A percentile compares a stretch with the other conserved stretches of the same genome.
These are phyloP conservation scores for Eumeta japonica DNA, from an alignment of 1,140 invertebrate species.

Conservation along the genomic window DNA sequence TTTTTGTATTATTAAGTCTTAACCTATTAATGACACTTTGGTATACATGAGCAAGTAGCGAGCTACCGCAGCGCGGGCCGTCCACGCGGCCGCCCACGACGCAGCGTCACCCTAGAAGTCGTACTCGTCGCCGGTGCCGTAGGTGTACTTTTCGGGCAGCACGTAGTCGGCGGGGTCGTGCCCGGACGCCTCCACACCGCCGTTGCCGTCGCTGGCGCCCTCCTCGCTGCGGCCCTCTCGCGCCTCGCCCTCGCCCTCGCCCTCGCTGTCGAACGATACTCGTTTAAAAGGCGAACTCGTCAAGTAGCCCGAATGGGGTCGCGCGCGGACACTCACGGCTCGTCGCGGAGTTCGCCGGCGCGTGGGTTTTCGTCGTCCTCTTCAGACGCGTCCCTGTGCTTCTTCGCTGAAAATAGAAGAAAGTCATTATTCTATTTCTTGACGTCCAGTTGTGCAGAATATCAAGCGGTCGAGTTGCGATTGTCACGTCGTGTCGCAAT, in stretches of 20 bases:
- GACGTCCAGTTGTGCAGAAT: no score
- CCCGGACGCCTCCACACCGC: slow-evolving; percentile 39
- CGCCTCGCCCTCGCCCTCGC: slow-evolving; percentile 3
- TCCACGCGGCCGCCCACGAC: no score
- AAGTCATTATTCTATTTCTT: no score
- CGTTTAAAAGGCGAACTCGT: slow-evolving; percentile 26
- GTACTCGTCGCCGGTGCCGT: slow-evolving; percentile 43
- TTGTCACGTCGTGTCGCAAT: no score
- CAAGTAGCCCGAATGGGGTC: not conserved
- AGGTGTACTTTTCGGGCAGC: slow-evolving; percentile 45
- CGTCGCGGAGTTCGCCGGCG: slow-evolving; percentile 3
- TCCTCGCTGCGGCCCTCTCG: slow-evolving; percentile 11
- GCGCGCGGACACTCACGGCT: not conserved
- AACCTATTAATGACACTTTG: no score
- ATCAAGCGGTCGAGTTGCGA: no score
- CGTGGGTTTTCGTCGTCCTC: not conserved
- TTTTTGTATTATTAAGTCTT: no score
- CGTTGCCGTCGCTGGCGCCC: slow-evolving; percentile 37
- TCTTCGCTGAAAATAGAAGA: not conserved
- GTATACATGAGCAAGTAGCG: no score
- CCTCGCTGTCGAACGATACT: no score
- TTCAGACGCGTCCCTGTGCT: not conserved
- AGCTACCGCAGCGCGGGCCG: no score
- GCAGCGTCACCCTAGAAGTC: slow-evolving; percentile 28
- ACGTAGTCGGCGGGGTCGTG: slow-evolving; percentile 45